Conservation (phyloP, 2,113 vertebrate genomes). For the Ochotona princeps region DNA sequence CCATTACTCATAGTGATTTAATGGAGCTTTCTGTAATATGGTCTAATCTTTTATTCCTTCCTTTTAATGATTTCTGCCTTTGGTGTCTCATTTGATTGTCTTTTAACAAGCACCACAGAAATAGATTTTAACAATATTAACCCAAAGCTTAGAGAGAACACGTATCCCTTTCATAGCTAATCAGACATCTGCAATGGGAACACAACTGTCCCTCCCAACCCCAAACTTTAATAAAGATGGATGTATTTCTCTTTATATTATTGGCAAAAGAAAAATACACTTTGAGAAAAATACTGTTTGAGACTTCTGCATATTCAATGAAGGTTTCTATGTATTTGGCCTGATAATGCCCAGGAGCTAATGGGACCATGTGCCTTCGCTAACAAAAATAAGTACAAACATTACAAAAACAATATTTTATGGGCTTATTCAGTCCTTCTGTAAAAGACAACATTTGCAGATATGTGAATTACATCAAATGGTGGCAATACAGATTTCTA, state of each 20-base stretch:
- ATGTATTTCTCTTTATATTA: conserved; percentile 70
- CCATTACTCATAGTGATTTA: conserved; percentile 53
- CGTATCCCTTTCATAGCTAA: conserved; percentile 70
- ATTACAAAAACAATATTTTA: conserved; percentile 43
- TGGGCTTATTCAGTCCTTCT: conserved; percentile 49
- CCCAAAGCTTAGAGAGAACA: conserved; percentile 67
- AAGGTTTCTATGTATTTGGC: conserved; percentile 55
- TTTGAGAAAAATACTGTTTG: conserved; percentile 57
- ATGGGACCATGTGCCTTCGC: conserved; percentile 59
- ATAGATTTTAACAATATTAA: conserved; percentile 74
- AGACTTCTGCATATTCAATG: conserved; percentile 51
- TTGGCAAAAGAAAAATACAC: conserved; percentile 51
- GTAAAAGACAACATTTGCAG: conserved; percentile 65
- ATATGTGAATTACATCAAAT: conserved; percentile 56
- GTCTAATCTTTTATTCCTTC: conserved; percentile 64
- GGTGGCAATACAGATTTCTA: conserved; percentile 27
- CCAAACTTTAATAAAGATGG: conserved; percentile 66
- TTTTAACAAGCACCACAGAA: conserved; percentile 68
- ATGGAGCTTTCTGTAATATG: conserved; percentile 27
- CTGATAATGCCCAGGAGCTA: conserved; percentile 64
- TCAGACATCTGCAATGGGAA: conserved; percentile 61
- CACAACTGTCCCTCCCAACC: conserved; percentile 45
- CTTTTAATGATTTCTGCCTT: conserved; percentile 62
- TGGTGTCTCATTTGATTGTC: conserved; percentile 57
- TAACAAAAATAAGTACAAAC: conserved; percentile 63